These are phyloP conservation scores for Pristis pectinata DNA, from an alignment of 2,797 vertebrate species.

Conservation along the genomic window DNA sequence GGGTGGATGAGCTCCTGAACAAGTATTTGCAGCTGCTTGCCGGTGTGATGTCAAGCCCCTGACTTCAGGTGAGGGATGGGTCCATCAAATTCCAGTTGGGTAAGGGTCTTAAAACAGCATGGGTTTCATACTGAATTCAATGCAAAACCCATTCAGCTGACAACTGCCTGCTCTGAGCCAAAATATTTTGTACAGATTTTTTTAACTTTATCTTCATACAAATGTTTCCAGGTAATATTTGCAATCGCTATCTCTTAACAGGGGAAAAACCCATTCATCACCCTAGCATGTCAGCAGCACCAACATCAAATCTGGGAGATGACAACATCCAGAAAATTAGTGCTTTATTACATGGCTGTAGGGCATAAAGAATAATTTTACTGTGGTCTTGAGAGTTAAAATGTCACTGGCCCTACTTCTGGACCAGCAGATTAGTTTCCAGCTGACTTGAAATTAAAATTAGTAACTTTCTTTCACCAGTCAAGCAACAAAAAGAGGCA, in stretches of 20 bases:
- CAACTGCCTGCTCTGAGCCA: not conserved
- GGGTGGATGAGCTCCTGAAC: not conserved
- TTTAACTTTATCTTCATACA: not conserved
- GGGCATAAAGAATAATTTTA: no score
- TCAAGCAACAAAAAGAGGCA: not conserved
- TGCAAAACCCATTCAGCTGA: not conserved
- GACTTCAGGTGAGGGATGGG: not conserved
- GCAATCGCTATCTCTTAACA: no score
- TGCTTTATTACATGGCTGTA: no score
- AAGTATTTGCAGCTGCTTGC: not conserved
- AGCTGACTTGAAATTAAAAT: not conserved
- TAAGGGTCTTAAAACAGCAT: not conserved
- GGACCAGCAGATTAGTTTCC: not conserved
- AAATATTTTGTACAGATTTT: not conserved
- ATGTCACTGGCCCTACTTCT: no score
- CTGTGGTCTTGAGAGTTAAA: no score
- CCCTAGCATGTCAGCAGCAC: no score
- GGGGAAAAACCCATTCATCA: no score
- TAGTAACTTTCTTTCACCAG: not conserved
- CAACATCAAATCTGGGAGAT: no score
- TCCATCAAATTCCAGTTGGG: not conserved
- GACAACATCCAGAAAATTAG: no score
- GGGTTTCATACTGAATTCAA: not conserved
- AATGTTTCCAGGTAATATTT: not conserved
- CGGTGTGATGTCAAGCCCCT: not conserved